Evolutionary conservation across 1,140 invertebrate genomes (phyloP).

Genomic region (Calephelis virginiensis): DNA sequence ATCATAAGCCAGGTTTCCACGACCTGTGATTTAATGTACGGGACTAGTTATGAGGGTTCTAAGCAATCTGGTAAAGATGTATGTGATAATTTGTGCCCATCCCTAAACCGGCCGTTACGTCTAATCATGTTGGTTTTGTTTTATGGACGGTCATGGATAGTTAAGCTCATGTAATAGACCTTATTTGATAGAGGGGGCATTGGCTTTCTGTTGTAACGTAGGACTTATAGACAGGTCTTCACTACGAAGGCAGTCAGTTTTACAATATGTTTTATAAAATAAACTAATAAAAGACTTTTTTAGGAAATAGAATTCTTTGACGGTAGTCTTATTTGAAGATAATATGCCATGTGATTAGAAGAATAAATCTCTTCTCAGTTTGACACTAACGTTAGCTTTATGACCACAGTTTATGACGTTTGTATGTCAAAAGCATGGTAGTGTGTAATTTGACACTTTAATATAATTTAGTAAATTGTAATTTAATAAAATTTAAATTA

Average conservation of each 20-base stretch:
- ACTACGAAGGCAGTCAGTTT: neutral
- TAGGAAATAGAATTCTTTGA: no score
- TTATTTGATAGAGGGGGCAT: slow-evolving; percentile 21
- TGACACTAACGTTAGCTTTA: no score
- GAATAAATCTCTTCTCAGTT: no score
- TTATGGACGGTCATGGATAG: slow-evolving; percentile 42
- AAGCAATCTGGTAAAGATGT: slow-evolving; percentile 24
- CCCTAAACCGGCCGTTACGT: slow-evolving; percentile 40
- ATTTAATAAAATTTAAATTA: no score
- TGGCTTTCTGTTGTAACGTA: neutral
- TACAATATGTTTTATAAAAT: no score
- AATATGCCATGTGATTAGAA: no score
- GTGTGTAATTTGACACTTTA: no score
- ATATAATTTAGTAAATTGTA: no score
- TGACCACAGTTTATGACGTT: no score
- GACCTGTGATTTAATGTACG: slow-evolving; percentile 7
- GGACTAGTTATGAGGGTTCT: slow-evolving; percentile 5
- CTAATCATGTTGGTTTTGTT: slow-evolving; percentile 52
- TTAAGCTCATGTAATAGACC: slow-evolving; percentile 34
- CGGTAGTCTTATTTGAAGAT: no score
- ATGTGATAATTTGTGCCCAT: slow-evolving; percentile 42
- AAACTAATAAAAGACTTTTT: no score
- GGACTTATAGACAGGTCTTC: neutral
- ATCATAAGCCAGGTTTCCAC: slow-evolving; percentile 18
- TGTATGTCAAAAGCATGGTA: no score